Evolutionary conservation across 1,140 invertebrate genomes (phyloP), one percentile per base, ranked within the genome.

Genomic region (Apocrypta bakeri): DNA sequence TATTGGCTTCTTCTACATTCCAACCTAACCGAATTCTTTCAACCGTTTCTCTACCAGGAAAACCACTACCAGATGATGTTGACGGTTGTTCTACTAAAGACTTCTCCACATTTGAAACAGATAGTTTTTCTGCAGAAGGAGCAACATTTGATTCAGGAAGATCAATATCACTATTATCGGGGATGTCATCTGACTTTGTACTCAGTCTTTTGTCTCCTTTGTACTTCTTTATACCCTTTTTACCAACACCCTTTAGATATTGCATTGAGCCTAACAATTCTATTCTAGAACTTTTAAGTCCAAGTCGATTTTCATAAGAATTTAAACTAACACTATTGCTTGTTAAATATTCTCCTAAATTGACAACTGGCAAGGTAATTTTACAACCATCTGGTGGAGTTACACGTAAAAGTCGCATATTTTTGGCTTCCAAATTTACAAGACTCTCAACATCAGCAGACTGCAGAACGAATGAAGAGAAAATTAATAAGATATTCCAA

Each of bases 1-100:
- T 95, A 24, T 95, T 95, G 8, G 95, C 94, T 89, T 96, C 95
- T 14, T 94, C 92, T 1, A 94, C 87, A 69, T 95, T 97, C 97
- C 97, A 98, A 2, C 97, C 97, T 75, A 94, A 93, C 83, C 94
- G 92, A 37, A 97, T 94, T 87, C 94, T 94, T 1, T 92, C 90
- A 61, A 94, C 89, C 61, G 91, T 93, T 86, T 93, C 91, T 81
- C 91, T 89, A 11, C 91, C 91, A n/a, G 91, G 91, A 85, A 91
- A 92, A 42, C 89, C 87, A 66, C 89, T 86, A 56, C 48, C 48
- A 17, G 48, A 56, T 1, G 85, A 88, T 75, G 90, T 89, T 3
- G 73, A 84, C 37, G 72, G 84, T 2, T 81, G 84, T 31, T 82
- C 87, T 1, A 63, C 1, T 0, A 75, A 37, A 4, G 85, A 25